phyloP scores from a whole-genome alignment of 2,888 invertebrate genomes.

The Phortica okadai region DNA sequence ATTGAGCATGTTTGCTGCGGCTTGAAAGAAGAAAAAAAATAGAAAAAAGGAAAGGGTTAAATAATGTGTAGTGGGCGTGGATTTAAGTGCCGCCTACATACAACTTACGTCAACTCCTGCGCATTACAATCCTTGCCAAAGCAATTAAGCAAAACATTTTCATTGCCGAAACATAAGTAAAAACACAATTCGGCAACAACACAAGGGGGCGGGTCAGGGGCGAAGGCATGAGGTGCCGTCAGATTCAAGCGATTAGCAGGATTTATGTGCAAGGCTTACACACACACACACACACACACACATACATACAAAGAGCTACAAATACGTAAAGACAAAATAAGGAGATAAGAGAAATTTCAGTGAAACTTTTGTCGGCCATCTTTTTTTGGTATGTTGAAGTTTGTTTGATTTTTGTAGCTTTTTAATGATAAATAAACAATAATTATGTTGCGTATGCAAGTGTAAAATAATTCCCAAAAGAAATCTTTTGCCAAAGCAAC shows the following conservation, averaged over 20 bases:
- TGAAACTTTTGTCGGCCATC: background rate
- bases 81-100: background rate
- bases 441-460: conserved; percentile 9
- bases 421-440: conserved; percentile 25
- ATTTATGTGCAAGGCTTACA: conserved; percentile 53
- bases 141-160: conserved; percentile 26
- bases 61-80: background rate
- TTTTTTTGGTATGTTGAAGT: background rate
- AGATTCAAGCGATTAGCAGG: conserved; percentile 60
- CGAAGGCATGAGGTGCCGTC: background rate
- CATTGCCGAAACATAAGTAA: conserved; percentile 13
- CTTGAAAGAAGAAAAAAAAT: background rate
- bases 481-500: too few relatives aligned
- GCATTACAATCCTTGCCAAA: background rate
- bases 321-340: background rate
- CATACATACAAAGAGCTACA: background rate
- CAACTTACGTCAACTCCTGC: background rate
- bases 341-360: background rate
- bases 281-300: background rate
- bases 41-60: background rate
- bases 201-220: background rate
- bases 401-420: background rate
- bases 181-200: background rate
- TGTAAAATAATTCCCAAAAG: conserved; percentile 1
- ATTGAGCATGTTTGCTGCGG: too few relatives aligned